phyloP scores from a whole-genome alignment of 2,797 vertebrate species.

The Danio aesculapii region DNA sequence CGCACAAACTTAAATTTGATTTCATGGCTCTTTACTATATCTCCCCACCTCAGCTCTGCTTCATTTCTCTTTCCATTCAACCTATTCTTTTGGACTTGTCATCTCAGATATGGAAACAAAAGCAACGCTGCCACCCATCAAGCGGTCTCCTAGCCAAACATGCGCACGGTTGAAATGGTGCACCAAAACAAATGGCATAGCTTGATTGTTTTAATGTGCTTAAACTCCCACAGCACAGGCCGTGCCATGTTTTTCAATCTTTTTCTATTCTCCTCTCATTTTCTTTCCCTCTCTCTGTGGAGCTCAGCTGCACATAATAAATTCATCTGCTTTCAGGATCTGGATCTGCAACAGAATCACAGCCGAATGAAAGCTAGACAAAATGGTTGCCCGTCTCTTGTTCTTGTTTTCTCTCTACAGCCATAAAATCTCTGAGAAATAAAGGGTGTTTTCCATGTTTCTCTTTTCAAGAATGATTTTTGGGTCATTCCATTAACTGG shows the following conservation, averaged over 20 bases:
- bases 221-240: slow-evolving; percentile 42
- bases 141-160: slow-evolving; percentile 21
- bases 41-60: not conserved
- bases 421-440: not conserved
- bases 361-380: not conserved
- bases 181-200: slow-evolving; percentile 48
- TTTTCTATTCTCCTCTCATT: slow-evolving; percentile 22
- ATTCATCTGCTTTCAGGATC: slow-evolving; percentile 45
- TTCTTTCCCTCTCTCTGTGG: not conserved
- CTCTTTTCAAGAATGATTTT: slow-evolving; percentile 1
- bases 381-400: slow-evolving; percentile 20
- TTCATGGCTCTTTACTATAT: slow-evolving; percentile 7
- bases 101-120: slow-evolving; percentile 28
- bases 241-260: slow-evolving; percentile 43
- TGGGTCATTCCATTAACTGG: not conserved
- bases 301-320: slow-evolving; percentile 46
- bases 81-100: slow-evolving; percentile 14
- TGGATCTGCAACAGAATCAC: slow-evolving; percentile 27
- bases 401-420: not conserved
- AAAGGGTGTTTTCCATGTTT: not conserved
- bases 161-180: slow-evolving; percentile 47
- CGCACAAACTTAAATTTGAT: slow-evolving; percentile 3
- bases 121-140: slow-evolving; percentile 21
- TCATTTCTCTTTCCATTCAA: slow-evolving; percentile 9
- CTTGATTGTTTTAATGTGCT: slow-evolving; percentile 54